Conservation (phyloP, 2,797 vertebrate genomes). For the Trachops cirrhosus region DNA sequence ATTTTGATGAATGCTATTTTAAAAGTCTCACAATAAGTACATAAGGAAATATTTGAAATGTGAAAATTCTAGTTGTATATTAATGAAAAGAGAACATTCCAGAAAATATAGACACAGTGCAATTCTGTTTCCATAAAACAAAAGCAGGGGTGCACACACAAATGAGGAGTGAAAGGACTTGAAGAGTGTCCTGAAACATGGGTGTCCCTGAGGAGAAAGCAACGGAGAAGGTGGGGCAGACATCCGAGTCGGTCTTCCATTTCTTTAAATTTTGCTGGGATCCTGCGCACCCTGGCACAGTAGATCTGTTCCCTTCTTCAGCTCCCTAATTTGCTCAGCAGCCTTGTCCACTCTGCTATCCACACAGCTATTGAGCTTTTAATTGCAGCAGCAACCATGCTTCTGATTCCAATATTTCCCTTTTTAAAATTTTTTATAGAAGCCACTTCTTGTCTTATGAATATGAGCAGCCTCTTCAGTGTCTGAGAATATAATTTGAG, state of each 20-base stretch:
- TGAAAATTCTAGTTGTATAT: background rate
- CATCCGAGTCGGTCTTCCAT: background rate
- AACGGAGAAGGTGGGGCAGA: rapidly evolving
- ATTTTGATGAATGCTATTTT: background rate
- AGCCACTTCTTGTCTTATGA: background rate
- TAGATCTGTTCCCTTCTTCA: background rate
- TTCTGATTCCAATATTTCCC: background rate
- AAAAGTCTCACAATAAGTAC: background rate
- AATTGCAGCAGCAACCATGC: background rate
- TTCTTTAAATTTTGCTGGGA: background rate
- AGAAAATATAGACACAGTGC: background rate
- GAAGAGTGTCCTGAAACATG: background rate
- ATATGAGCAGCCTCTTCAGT: background rate
- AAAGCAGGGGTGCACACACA: background rate
- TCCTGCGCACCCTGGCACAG: background rate
- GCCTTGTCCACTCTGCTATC: background rate
- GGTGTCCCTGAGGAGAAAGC: background rate
- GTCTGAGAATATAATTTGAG: background rate
- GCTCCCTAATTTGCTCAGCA: background rate
- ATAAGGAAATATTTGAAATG: background rate
- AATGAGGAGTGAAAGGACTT: background rate
- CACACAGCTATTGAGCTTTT: background rate
- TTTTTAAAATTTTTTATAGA: background rate
- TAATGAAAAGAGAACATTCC: background rate
- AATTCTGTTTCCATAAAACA: background rate